Base-by-base conservation (phyloP, 2,797 vertebrate genomes). In the Danio aesculapii region DNA sequence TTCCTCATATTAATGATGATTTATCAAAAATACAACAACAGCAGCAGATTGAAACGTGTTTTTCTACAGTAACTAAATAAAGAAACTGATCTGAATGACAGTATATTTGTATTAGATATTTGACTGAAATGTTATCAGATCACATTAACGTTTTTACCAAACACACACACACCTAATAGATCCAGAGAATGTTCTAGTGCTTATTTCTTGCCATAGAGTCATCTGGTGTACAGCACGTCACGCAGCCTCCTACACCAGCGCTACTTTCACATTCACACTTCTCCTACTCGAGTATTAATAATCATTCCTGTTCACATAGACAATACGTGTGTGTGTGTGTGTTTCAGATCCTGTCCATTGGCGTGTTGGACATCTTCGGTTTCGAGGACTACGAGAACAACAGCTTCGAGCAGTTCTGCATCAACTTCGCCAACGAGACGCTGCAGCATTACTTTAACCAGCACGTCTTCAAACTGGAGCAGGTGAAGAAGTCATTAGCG, bases 361-460 rank as follows among this genome's bases (percentile, higher is more conserved):
- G 98, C 5, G 98, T 99, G 49, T 95, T 99, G 69, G 98, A 99
- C 92, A 99, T 99, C 85, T 99, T 99, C 86, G 98, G 98, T 13
- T 99, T 99, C 84, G 98, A 99, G 90, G 98, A 99, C 92, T 99
- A 98, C 12, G 98, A 99, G 93, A 99, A 95, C 91, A 99, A 99
- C 88, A 99, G 98, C 89, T 99, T 99, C 53, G 98, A 99, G 67
- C 98, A 99, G 82, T 99, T 99, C 91, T 99, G 98, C 93, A 99
- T 99, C 88, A 99, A 99, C 94, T 99, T 97, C 39, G 98, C 98
- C 88, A 99, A 99, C 1, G 98, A 99, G 81, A 96, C 96, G 72
- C 95, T 99, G 62, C 98, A 99, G 89, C 96, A 99, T 91, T 99
- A 99, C 91, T 99, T 99, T 88, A 99, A 99, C 93, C 98, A 98